Evolutionary conservation across 2,797 vertebrate genomes (phyloP).

Genomic region (Artibeus lituratus): DNA sequence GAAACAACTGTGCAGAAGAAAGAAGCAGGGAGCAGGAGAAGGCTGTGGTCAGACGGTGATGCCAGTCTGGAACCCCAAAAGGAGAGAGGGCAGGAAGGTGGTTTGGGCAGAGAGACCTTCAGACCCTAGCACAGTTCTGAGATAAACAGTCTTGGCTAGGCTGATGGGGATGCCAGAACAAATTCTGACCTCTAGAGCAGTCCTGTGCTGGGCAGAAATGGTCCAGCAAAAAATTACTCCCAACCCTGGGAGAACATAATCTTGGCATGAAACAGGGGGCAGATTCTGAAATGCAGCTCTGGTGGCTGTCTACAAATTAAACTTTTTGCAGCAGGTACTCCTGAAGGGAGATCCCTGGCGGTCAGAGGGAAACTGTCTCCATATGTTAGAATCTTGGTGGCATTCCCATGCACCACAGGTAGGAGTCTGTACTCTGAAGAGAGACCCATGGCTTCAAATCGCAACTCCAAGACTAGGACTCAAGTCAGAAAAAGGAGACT

Average conservation of each 20-base stretch:
- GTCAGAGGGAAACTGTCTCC: background rate
- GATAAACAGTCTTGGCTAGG: background rate
- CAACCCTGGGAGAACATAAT: background rate
- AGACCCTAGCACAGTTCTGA: background rate
- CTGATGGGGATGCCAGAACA: background rate
- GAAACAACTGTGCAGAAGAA: background rate
- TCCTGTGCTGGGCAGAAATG: background rate
- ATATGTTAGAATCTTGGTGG: background rate
- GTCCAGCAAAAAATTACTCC: background rate
- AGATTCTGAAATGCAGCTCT: background rate
- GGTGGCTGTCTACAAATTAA: background rate
- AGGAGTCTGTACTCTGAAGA: background rate
- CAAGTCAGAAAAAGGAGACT: background rate
- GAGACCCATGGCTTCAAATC: background rate
- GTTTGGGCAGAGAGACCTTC: background rate
- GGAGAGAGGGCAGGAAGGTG: background rate
- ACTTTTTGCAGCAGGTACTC: background rate
- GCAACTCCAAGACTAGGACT: background rate
- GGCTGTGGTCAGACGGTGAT: background rate
- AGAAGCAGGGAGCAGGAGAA: background rate
- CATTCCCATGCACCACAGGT: background rate
- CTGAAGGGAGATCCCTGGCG: background rate
- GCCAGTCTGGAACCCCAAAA: background rate
- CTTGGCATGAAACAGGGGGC: background rate
- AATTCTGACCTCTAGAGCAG: background rate